A percentile compares a stretch with the other conserved stretches of the same genome.
Evolutionary conservation across 2,888 invertebrate genomes (phyloP).

Genomic region (Eupithecia insigniata): DNA sequence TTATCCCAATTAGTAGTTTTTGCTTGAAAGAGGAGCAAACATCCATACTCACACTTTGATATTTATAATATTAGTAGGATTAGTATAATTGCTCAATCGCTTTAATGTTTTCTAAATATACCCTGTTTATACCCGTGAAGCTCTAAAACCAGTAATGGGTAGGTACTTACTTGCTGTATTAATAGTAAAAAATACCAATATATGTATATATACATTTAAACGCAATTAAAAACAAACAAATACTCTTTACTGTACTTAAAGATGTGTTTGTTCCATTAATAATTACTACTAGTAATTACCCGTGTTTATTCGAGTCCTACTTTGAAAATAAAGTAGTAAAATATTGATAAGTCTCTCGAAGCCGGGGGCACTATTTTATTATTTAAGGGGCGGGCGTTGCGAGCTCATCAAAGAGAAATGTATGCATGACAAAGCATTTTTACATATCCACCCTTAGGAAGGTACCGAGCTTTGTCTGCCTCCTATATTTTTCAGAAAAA

Average conservation of each 20-base stretch:
- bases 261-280: neutral
- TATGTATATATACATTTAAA: neutral
- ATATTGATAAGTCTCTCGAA: constrained; percentile 44
- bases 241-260: neutral
- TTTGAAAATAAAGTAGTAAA: constrained; percentile 44
- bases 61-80: no score
- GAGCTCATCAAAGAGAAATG: constrained; percentile 43
- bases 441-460: constrained; percentile 27
- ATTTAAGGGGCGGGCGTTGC: constrained; percentile 40
- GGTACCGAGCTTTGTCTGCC: neutral
- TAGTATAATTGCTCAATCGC: no score
- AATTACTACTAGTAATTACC: constrained; percentile 25
- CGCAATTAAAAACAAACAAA: neutral
- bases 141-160: neutral
- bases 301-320: constrained; percentile 33
- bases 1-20: no score
- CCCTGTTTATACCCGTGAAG: neutral
- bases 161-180: neutral
- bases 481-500: neutral
- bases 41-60: no score
- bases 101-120: no score
- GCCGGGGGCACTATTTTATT: constrained; percentile 39
- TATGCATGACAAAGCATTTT: constrained; percentile 43
- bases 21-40: no score
- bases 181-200: no score